A percentile compares a stretch with the other conserved stretches of the same genome.
These are phyloP conservation scores for Ectemnius lituratus DNA, from an alignment of 2,888 invertebrate species.

Conservation along the genomic window DNA sequence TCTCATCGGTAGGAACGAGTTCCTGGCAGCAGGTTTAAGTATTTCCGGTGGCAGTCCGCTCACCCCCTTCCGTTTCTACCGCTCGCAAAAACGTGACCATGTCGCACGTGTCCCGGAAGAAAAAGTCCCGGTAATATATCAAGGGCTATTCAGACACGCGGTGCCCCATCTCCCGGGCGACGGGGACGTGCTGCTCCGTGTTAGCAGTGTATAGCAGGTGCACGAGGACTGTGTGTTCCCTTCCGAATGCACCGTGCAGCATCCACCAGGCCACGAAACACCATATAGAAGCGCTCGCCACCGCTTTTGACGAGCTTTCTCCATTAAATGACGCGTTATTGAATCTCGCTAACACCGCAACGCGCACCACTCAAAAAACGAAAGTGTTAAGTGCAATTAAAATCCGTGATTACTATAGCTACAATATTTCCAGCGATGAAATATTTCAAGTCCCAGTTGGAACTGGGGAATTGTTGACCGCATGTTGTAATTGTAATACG, in stretches of 20 bases:
- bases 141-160: constrained; percentile 53
- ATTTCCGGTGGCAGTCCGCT: constrained; percentile 30
- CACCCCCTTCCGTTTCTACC: constrained; percentile 15
- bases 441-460: no score
- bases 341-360: not conserved
- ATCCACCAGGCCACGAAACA: not conserved
- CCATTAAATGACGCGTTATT: constrained; percentile 1
- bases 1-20: no score
- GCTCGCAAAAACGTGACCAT: constrained; percentile 46
- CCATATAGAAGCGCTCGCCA: not conserved
- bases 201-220: constrained; percentile 35
- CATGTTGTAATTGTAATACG: no score
- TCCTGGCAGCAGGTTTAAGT: constrained; percentile 12
- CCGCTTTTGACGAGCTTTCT: not conserved
- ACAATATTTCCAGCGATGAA: no score
- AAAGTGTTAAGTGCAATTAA: not conserved
- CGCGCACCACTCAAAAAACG: not conserved
- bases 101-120: constrained; percentile 38
- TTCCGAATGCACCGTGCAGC: constrained; percentile 7
- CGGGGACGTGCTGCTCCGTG: constrained; percentile 32
- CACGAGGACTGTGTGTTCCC: constrained; percentile 24
- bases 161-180: constrained; percentile 32
- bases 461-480: no score
- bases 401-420: no score
- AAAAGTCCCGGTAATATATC: constrained; percentile 56